phyloP scores from a whole-genome alignment of 1,140 invertebrate species.

The Tetramorium simillimum region DNA sequence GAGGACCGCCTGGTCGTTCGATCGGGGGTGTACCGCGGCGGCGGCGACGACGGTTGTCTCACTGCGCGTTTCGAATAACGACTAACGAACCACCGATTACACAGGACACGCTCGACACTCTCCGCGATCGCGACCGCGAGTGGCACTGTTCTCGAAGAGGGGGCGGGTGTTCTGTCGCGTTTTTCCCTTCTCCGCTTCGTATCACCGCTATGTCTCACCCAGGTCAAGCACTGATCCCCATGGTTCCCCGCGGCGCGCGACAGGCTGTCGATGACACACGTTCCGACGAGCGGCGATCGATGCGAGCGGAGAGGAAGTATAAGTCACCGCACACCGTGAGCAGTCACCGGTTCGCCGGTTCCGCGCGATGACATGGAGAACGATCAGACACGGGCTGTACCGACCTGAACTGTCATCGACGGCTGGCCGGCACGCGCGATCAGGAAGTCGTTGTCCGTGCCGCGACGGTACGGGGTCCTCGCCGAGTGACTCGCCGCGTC shows the following conservation, averaged over 20 bases:
- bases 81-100: not conserved
- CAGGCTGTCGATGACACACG: slow-evolving; percentile 19
- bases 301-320: slow-evolving; percentile 6
- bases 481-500: slow-evolving; percentile 64
- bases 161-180: not conserved
- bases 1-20: not conserved
- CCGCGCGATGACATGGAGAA: slow-evolving; percentile 27
- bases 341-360: not conserved
- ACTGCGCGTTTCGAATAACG: not conserved
- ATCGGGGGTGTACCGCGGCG: slow-evolving; percentile 1
- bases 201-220: not conserved
- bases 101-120: slow-evolving; percentile 29
- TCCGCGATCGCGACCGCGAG: slow-evolving; percentile 30
- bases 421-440: slow-evolving; percentile 5
- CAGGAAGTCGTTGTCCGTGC: slow-evolving; percentile 31
- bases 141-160: slow-evolving; percentile 38
- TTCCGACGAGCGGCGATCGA: slow-evolving; percentile 34
- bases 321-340: slow-evolving; percentile 28
- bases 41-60: slow-evolving; percentile 15
- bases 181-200: not conserved
- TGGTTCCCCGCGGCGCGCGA: not conserved
- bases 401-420: not conserved
- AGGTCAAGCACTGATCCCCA: slow-evolving; percentile 38
- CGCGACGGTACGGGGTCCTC: slow-evolving; percentile 45
- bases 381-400: not conserved